Conservation (phyloP, 1,140 invertebrate species). For the Drosophila sp. region DNA sequence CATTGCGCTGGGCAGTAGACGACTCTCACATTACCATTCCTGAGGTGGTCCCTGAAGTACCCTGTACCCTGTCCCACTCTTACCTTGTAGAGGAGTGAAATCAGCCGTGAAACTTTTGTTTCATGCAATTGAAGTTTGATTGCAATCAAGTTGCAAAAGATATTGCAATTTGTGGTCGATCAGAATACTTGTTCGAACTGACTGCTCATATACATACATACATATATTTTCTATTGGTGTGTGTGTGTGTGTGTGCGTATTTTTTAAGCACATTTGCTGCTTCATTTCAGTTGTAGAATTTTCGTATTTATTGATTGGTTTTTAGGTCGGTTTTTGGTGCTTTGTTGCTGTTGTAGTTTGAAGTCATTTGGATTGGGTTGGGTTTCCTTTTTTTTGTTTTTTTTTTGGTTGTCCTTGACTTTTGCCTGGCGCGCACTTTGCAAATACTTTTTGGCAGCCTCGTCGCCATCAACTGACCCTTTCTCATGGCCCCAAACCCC, state of each 20-base stretch:
- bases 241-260: background rate
- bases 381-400: constrained; percentile 23
- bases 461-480: constrained; percentile 56
- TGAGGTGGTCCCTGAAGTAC: too few species aligned
- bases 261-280: constrained; percentile 33
- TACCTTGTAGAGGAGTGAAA: too few species aligned
- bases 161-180: too few species aligned
- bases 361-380: constrained; percentile 5
- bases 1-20: too few species aligned
- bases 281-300: constrained; percentile 47
- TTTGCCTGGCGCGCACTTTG: constrained; percentile 73
- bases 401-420: constrained; percentile 65
- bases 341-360: constrained; percentile 26
- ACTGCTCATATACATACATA: background rate
- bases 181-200: background rate
- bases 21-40: too few species aligned
- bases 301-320: constrained; percentile 64
- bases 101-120: too few species aligned
- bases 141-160: too few species aligned
- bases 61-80: too few species aligned
- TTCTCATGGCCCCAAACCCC: constrained; percentile 19
- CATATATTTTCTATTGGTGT: background rate
- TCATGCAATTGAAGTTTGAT: too few species aligned
- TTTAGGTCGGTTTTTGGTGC: background rate
- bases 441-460: constrained; percentile 75